Percentiles rank a stretch among this genome's conserved stretches.
Evolutionary conservation across 2,797 vertebrate genomes (phyloP).

Genomic region (Cottoperca gobio): DNA sequence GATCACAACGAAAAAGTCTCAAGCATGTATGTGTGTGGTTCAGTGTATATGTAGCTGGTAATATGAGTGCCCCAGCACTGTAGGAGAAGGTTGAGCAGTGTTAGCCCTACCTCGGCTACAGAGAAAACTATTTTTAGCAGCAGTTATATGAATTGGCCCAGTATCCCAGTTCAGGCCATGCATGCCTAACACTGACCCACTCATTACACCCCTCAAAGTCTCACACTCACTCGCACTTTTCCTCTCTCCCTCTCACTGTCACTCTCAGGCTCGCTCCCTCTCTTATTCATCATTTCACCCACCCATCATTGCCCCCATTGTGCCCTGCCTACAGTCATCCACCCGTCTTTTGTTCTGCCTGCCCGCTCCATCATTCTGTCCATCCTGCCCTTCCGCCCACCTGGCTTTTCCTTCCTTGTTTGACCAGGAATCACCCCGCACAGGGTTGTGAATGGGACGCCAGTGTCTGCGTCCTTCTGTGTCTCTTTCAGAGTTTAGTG

Average conservation of each 20-base stretch:
- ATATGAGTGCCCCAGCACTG: constrained; percentile 43
- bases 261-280: constrained; percentile 13
- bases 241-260: neutral
- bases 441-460: constrained; percentile 70
- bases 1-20: constrained; percentile 34
- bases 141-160: constrained; percentile 86
- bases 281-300: constrained; percentile 68
- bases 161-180: constrained; percentile 76
- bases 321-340: constrained; percentile 59
- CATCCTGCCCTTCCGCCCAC: constrained; percentile 73
- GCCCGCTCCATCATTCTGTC: constrained; percentile 62
- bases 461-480: constrained; percentile 71
- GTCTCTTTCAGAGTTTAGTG: constrained; percentile 49
- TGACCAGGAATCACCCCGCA: constrained; percentile 72
- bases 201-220: constrained; percentile 66
- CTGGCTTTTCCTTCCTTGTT: constrained; percentile 76
- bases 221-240: constrained; percentile 29
- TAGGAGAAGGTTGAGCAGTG: constrained; percentile 43
- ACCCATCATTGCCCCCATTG: constrained; percentile 69
- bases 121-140: constrained; percentile 82
- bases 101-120: constrained; percentile 63
- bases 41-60: constrained; percentile 49
- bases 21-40: constrained; percentile 47
- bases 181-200: constrained; percentile 71
- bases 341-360: constrained; percentile 63